Conservation (phyloP, 2,113 vertebrate genomes). For the Rhinopithecus roxellana region DNA sequence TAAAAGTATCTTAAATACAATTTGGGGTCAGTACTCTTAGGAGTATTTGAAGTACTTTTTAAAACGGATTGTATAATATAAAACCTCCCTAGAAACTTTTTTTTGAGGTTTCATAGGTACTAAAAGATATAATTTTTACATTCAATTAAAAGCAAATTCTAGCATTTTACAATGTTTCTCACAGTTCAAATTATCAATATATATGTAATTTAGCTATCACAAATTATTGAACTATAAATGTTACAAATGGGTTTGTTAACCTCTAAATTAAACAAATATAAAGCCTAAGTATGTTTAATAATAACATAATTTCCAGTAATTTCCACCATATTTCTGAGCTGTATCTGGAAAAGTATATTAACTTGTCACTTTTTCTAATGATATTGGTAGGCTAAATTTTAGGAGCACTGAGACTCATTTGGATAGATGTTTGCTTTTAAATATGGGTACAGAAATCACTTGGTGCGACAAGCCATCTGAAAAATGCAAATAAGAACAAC, state of each 20-base stretch:
- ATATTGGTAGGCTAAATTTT: slow-evolving; percentile 49
- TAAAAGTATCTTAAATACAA: slow-evolving; percentile 15
- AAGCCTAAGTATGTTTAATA: background rate
- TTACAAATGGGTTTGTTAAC: background rate
- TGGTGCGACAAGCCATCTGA: background rate
- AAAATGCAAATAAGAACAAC: slow-evolving; percentile 36
- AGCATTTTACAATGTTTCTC: background rate
- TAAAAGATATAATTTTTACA: background rate
- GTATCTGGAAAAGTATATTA: background rate
- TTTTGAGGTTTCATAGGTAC: background rate
- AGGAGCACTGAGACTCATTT: background rate
- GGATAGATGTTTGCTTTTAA: slow-evolving; percentile 41
- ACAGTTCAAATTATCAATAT: background rate
- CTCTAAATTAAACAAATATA: background rate
- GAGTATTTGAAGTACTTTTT: background rate
- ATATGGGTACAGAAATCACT: slow-evolving; percentile 29
- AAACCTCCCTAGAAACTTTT: background rate
- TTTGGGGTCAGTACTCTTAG: background rate
- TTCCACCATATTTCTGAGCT: slow-evolving; percentile 16
- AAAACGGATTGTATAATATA: background rate
- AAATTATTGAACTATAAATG: background rate
- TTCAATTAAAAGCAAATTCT: background rate
- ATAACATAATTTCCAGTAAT: background rate
- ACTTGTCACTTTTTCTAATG: background rate
- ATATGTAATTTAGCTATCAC: background rate